A percentile compares a stretch with the other conserved stretches of the same genome.
Conservation (phyloP, 2,113 vertebrate genomes). For the Tupaia chinensis region DNA sequence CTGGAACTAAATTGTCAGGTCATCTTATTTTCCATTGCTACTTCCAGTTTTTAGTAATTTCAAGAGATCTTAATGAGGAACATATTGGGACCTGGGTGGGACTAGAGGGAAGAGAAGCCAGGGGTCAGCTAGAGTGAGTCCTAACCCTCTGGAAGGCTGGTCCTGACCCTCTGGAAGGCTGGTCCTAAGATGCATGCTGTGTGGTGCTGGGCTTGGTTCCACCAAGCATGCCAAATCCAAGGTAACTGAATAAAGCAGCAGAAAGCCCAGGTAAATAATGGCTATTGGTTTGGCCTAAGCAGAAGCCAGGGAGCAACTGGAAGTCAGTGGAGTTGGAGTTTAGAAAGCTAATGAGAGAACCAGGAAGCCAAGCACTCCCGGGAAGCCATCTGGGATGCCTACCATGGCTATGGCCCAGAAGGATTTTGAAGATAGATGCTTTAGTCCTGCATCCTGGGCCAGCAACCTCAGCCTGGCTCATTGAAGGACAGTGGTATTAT, state of each 20-base stretch:
- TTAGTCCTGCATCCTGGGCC: not conserved
- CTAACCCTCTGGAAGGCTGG: not conserved
- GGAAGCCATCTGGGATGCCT: not conserved
- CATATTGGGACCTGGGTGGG: not conserved
- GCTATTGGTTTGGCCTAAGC: not conserved
- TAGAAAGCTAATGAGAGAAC: not conserved
- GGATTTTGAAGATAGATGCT: not conserved
- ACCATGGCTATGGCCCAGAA: no score
- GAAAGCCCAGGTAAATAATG: not conserved
- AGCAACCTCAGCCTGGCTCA: not conserved
- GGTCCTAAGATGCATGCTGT: not conserved
- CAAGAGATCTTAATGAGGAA: constrained; percentile 22
- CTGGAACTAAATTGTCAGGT: not conserved
- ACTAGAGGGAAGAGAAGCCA: not conserved
- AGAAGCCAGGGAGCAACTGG: not conserved
- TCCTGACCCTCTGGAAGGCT: not conserved
- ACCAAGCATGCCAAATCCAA: not conserved
- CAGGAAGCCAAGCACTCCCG: not conserved
- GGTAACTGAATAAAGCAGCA: not conserved
- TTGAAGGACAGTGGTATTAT: not conserved
- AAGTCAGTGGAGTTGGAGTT: not conserved
- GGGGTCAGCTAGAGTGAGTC: not conserved
- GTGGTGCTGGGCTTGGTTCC: not conserved
- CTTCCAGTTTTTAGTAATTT: constrained; percentile 18
- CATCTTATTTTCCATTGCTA: not conserved